A percentile compares a stretch with the other conserved stretches of the same genome.
phyloP scores from a whole-genome alignment of 2,797 vertebrate genomes.

The Remorina albescens region DNA sequence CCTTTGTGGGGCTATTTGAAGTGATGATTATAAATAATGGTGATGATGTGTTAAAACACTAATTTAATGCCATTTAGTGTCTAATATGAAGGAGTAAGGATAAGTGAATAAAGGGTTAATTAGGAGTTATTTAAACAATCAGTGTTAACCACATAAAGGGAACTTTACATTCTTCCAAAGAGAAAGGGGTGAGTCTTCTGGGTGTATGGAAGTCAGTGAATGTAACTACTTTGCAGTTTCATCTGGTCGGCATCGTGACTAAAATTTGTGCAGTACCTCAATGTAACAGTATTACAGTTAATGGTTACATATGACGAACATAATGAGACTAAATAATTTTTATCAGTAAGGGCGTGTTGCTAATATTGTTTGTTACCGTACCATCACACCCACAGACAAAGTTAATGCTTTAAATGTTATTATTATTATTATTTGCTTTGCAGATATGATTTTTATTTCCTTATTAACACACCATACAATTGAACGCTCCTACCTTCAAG shows the following conservation, averaged over 20 bases:
- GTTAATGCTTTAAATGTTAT: not conserved
- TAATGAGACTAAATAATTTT: too few relatives aligned
- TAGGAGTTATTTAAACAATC: not conserved
- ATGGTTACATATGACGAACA: too few relatives aligned
- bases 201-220: not conserved
- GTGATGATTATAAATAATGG: too few relatives aligned
- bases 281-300: not conserved
- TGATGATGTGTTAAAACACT: not conserved
- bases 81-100: not conserved
- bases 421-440: not conserved
- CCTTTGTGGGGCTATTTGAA: too few relatives aligned
- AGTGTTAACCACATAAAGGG: not conserved
- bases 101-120: not conserved
- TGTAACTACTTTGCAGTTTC: not conserved
- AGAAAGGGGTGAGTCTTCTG: too few relatives aligned
- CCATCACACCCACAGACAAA: not conserved
- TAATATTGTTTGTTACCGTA: not conserved
- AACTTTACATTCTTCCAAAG: too few relatives aligned
- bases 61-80: not conserved
- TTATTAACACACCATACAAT: not conserved
- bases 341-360: too few relatives aligned
- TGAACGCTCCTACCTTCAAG: slow-evolving; percentile 62
- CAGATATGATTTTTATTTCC: not conserved
- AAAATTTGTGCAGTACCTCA: not conserved
- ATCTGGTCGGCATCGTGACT: not conserved